Percentiles rank a stretch among this genome's conserved stretches.
Conservation (phyloP, 2,888 invertebrate genomes). For the Spialia ferax region DNA sequence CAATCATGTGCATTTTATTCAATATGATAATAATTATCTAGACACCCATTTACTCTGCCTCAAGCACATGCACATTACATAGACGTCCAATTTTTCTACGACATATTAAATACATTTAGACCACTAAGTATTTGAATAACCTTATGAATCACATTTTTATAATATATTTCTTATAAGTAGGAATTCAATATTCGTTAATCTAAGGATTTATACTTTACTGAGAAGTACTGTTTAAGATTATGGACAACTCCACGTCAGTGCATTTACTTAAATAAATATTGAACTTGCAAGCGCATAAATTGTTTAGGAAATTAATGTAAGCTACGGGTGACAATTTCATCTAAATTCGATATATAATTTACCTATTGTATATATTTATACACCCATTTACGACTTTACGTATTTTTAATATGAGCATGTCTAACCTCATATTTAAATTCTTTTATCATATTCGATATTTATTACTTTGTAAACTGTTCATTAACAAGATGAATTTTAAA, state of each 20-base stretch:
- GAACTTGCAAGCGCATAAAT: constrained; percentile 12
- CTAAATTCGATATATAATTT: constrained; percentile 36
- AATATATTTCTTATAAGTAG: constrained; percentile 53
- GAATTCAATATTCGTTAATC: not conserved
- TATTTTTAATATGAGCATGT: constrained; percentile 24
- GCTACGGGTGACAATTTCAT: constrained; percentile 15
- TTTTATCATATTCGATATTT: no score
- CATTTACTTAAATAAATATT: not conserved
- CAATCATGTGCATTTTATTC: constrained; percentile 62
- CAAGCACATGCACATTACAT: constrained; percentile 55
- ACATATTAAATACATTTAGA: constrained; percentile 52
- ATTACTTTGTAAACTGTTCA: no score
- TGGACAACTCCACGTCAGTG: not conserved
- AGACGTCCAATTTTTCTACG: constrained; percentile 52
- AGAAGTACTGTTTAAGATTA: not conserved
- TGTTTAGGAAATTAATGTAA: not conserved
- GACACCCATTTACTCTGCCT: constrained; percentile 56
- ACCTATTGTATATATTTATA: constrained; percentile 16
- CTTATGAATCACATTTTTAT: constrained; percentile 76
- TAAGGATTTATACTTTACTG: not conserved
- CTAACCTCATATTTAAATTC: constrained; percentile 6
- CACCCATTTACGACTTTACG: constrained; percentile 20
- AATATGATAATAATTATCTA: constrained; percentile 46
- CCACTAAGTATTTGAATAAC: constrained; percentile 60
- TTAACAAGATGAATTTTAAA: no score